Conservation (phyloP, 2,888 invertebrate species). For the Ectropis crepuscularia region DNA sequence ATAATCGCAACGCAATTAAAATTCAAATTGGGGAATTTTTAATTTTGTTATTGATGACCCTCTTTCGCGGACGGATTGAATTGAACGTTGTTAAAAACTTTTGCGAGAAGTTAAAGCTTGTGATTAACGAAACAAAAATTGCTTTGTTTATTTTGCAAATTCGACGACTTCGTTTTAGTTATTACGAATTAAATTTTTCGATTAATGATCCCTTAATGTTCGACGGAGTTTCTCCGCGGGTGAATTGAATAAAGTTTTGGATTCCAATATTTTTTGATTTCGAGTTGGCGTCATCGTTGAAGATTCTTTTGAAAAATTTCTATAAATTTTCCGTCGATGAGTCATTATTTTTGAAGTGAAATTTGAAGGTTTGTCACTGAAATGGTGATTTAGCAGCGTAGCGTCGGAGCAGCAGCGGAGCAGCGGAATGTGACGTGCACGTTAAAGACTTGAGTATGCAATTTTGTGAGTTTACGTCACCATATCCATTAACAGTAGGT, state of each 20-base stretch:
- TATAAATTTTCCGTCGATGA: not conserved
- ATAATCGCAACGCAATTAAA: slow-evolving; percentile 83
- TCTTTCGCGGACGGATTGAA: slow-evolving; percentile 70
- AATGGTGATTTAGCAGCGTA: too few relatives aligned
- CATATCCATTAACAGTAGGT: too few relatives aligned
- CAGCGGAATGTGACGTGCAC: too few relatives aligned
- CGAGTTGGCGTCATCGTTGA: not conserved
- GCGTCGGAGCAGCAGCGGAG: too few relatives aligned
- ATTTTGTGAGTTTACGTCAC: too few relatives aligned
- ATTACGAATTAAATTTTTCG: slow-evolving; percentile 38
- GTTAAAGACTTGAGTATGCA: too few relatives aligned
- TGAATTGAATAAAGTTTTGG: slow-evolving; percentile 24
- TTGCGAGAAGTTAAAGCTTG: slow-evolving; percentile 59
- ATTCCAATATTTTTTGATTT: slow-evolving; percentile 13
- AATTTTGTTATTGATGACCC: slow-evolving; percentile 84
- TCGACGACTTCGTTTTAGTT: slow-evolving; percentile 47
- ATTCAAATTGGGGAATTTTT: slow-evolving; percentile 83
- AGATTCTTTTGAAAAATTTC: not conserved
- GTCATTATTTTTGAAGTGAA: too few relatives aligned
- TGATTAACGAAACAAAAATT: slow-evolving; percentile 64
- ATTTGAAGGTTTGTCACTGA: too few relatives aligned
- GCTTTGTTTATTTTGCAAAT: slow-evolving; percentile 64
- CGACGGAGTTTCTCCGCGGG: slow-evolving; percentile 13
- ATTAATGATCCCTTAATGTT: slow-evolving; percentile 33
- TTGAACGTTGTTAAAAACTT: slow-evolving; percentile 77